Evolutionary conservation across 2,888 invertebrate genomes (phyloP), one percentile per base, ranked within the genome.

Genomic region (Euclidia mi): DNA sequence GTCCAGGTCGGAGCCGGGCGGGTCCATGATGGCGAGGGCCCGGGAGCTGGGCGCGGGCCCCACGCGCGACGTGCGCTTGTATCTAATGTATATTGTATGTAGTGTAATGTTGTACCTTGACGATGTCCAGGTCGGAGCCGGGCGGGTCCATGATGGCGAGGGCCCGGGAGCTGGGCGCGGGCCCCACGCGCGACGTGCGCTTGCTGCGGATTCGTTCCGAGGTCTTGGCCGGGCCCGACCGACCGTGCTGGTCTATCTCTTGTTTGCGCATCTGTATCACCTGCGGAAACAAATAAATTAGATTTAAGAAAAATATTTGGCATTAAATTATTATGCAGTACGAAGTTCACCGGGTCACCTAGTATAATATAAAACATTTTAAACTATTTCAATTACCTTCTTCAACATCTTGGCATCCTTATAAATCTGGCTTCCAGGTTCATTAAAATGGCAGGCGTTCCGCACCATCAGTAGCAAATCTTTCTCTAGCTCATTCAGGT

Each of bases 381-480:
- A n/a, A n/a, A n/a, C n/a, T n/a, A 18, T 18, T 38, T 17, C 2
- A 50, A 95, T 94, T 65, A 98, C 96, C 95, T 97, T 98, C 82
- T 98, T 97, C 49, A 99, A 90, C 17, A 96, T 95, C 82, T 98
- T 98, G 0, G 99, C 99, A 90, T 99, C 98, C 90, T 98, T 99
- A 85, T 99, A 99, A 74, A 99, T 99, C 85, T 97, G 97, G 10
- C 99, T 99, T 1, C 98, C 98, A 0, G 99, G 98, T 82, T 99
- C 99, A 87, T 99, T 99, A 84, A 99, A 99, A 12, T 96, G 95
- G 84, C 99, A 99, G 0, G 99, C 99, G 89, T 99, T 99, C 69
- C 97, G 97, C 42, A 98, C 98, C 97, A 99, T 98, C 47, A 98
- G 94, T 66, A 97, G 88, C 32, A 99, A 90, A 94, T 99, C 99